Evolutionary conservation across 92 coral and sea anemone genomes (phyloP).

Genomic region (Galaxea fascicularis): DNA sequence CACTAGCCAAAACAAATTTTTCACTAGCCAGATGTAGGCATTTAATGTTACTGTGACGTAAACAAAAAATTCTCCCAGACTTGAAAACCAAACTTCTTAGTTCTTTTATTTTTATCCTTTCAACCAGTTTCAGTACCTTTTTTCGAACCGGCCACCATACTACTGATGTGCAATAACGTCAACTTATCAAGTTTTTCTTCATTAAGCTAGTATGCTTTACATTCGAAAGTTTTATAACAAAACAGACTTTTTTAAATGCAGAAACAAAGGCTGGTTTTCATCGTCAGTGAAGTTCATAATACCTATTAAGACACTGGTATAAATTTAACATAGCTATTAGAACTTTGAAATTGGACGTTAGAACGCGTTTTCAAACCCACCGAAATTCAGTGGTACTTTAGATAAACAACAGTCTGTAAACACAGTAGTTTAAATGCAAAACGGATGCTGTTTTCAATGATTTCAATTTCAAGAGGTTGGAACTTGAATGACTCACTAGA

Average conservation of each 20-base stretch:
- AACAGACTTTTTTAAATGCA: not conserved
- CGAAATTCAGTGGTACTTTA: not conserved
- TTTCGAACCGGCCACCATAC: constrained; percentile 17
- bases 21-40: no score
- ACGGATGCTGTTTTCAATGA: not conserved
- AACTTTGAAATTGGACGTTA: not conserved
- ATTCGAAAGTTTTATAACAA: constrained; percentile 6
- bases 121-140: constrained; percentile 15
- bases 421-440: not conserved
- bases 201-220: constrained; percentile 7
- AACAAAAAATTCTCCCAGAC: constrained; percentile 13
- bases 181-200: no score
- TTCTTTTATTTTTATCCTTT: constrained; percentile 6
- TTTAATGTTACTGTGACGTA: no score
- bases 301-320: not conserved
- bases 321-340: constrained; percentile 7
- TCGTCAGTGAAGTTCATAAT: constrained; percentile 9
- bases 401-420: not conserved
- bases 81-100: not conserved
- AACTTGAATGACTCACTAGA: constrained; percentile 4
- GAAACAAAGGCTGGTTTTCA: not conserved
- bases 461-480: not conserved
- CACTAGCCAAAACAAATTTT: no score
- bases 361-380: constrained; percentile 10
- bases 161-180: not conserved